These are phyloP conservation scores for Perognathus longimembris DNA, from an alignment of 2,113 vertebrate genomes.

Conservation along the genomic window DNA sequence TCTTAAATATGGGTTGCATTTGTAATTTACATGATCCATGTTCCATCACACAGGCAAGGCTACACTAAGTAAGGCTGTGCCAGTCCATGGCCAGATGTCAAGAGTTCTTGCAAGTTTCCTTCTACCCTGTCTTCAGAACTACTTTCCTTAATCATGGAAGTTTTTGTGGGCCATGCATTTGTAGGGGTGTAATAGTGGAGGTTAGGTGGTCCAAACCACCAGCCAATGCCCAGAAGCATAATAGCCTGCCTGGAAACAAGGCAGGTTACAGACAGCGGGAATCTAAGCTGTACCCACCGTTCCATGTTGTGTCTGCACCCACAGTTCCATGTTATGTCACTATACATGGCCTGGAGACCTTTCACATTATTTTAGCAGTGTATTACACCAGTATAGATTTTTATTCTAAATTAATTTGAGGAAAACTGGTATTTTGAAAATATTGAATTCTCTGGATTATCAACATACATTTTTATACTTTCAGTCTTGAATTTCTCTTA, in stretches of 20 bases:
- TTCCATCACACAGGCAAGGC: neutral
- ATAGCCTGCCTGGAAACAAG: too few species aligned
- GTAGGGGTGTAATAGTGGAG: neutral
- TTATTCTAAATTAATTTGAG: neutral
- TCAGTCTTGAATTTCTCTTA: slow-evolving; percentile 6
- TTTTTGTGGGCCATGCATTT: neutral
- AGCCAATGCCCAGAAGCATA: neutral
- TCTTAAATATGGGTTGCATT: neutral
- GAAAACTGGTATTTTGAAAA: neutral
- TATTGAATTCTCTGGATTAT: neutral
- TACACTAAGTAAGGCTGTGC: neutral
- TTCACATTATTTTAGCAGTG: neutral
- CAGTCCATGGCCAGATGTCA: too few species aligned
- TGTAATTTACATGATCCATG: neutral
- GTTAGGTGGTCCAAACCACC: too few species aligned
- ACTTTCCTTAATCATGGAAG: neutral
- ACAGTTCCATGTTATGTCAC: neutral
- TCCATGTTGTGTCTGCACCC: neutral
- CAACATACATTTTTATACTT: neutral
- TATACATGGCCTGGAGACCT: neutral
- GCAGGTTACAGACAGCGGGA: neutral
- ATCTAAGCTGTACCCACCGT: neutral
- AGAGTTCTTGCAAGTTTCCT: too few species aligned
- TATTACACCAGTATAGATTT: neutral
- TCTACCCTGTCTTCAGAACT: neutral